Base-by-base conservation (phyloP, 53 echinoderm and acorn worm genomes). In the Antedon mediterranea region DNA sequence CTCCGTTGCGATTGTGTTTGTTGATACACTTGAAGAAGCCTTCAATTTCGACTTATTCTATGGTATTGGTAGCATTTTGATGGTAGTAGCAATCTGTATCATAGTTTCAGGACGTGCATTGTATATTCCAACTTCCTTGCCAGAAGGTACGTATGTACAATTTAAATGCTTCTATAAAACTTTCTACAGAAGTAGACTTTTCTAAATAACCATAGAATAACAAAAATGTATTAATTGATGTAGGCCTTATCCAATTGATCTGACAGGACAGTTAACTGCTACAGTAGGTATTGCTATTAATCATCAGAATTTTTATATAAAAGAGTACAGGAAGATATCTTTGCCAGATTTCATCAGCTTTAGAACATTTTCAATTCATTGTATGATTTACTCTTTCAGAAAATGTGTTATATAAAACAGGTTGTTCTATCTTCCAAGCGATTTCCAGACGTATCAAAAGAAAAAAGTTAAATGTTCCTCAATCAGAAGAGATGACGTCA, bases 1-100 rank as follows among this genome's bases (percentile, higher is more conserved):
- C 4, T 71, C 78, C 43, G 37, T 85, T 71, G 77, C 85, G 20
- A n/a, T 85, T 72, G 77, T 81, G n/a, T 41, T 85, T 33, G 43
- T 75, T 7, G 81, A 85, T 33, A 81, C 44, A 28, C 76, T 85
- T n/a, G 81, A 76, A 43, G 77, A 81, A 71, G 42, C 26, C 13
- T 34, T 77, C 70, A 81, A 72, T 71, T 85, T 85, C 28, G 78
- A 76, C 43, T 32, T 32, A 18, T 76, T 72, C 73, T 85, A 81
- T 34, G 85, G 77, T 13, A 73, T 85, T 18, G 77, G 81, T 29
- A 34, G 71, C 13, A 29, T 42, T 4, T 5, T 43, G 3, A 71
- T 85, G 15, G 28, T 85, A 7, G 6, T 81, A 29, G 85, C 76
- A 7, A 72, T 85, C 29, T 43, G 76, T 15, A 75, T 85, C 15